Evolutionary conservation across 2,797 vertebrate genomes (phyloP).

Genomic region (Pseudomugil tenellus): DNA sequence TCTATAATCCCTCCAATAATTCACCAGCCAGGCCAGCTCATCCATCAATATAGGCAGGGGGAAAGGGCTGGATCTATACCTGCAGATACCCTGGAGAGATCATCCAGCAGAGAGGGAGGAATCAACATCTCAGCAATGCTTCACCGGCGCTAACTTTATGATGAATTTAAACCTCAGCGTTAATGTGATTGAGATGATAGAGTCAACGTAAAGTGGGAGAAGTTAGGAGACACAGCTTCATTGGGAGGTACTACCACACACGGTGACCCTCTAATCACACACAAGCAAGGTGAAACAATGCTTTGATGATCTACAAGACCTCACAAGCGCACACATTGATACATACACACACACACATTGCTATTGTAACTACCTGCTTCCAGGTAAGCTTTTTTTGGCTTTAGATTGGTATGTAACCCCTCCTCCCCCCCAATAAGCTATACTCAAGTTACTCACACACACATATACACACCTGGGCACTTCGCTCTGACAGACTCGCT

Average conservation of each 20-base stretch:
- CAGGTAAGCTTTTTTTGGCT: conserved; percentile 70
- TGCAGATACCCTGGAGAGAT: conserved; percentile 37
- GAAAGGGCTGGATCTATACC: conserved; percentile 55
- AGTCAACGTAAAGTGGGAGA: conserved; percentile 16
- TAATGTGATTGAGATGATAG: conserved; percentile 27
- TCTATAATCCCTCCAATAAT: conserved; percentile 72
- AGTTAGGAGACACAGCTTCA: conserved; percentile 34
- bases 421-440: conserved; percentile 54
- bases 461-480: conserved; percentile 72
- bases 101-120: neutral
- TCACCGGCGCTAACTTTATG: conserved; percentile 17
- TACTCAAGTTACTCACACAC: conserved; percentile 60
- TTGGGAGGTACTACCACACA: conserved; percentile 65
- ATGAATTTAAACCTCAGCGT: conserved; percentile 42
- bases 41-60: conserved; percentile 54
- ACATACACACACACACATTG: conserved; percentile 47
- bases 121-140: conserved; percentile 10
- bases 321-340: conserved; percentile 53
- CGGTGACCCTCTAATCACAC: conserved; percentile 65
- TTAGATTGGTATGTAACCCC: conserved; percentile 65
- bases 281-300: conserved; percentile 52
- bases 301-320: conserved; percentile 66
- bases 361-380: conserved; percentile 64
- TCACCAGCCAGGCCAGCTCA: conserved; percentile 52
- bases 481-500: conserved; percentile 79